Conservation (phyloP, 2,797 vertebrate genomes). For the Hipposideros larvatus region DNA sequence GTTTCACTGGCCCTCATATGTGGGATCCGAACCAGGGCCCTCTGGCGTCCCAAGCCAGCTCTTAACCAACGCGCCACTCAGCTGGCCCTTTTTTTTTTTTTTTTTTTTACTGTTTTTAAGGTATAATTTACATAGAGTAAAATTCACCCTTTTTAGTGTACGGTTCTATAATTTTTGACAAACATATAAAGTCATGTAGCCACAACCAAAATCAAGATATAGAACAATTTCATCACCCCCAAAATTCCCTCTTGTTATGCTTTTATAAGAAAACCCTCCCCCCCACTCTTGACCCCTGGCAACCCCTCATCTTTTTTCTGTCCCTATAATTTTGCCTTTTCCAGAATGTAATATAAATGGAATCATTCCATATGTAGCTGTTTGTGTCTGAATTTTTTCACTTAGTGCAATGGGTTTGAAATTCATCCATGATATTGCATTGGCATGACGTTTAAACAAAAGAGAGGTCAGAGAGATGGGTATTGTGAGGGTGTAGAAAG, state of each 20-base stretch:
- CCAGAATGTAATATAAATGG: slow-evolving; percentile 60
- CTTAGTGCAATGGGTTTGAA: slow-evolving; percentile 58
- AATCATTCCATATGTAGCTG: slow-evolving; percentile 51
- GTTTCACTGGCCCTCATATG: too few species aligned
- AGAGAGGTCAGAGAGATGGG: slow-evolving; percentile 49
- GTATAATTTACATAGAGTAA: slow-evolving; percentile 42
- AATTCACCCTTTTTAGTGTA: slow-evolving; percentile 4
- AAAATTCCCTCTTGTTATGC: neutral
- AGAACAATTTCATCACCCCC: slow-evolving; percentile 20
- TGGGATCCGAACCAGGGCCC: too few species aligned
- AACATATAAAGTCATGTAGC: neutral
- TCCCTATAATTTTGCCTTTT: slow-evolving; percentile 65
- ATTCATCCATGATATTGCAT: slow-evolving; percentile 9
- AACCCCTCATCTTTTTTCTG: slow-evolving; percentile 57
- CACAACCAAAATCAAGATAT: slow-evolving; percentile 25
- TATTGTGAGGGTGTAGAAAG: slow-evolving; percentile 40
- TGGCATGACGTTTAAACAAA: slow-evolving; percentile 67
- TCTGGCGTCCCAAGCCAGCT: too few species aligned
- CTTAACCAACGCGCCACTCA: too few species aligned
- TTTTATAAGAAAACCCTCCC: neutral
- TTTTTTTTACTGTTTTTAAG: slow-evolving; percentile 23
- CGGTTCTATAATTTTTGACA: slow-evolving; percentile 7
- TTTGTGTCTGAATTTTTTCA: slow-evolving; percentile 67
- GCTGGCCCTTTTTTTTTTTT: neutral
- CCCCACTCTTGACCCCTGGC: slow-evolving; percentile 30